These are phyloP conservation scores for Dicrurus megarhynchus DNA, from an alignment of 2,113 vertebrate species.

Conservation along the genomic window DNA sequence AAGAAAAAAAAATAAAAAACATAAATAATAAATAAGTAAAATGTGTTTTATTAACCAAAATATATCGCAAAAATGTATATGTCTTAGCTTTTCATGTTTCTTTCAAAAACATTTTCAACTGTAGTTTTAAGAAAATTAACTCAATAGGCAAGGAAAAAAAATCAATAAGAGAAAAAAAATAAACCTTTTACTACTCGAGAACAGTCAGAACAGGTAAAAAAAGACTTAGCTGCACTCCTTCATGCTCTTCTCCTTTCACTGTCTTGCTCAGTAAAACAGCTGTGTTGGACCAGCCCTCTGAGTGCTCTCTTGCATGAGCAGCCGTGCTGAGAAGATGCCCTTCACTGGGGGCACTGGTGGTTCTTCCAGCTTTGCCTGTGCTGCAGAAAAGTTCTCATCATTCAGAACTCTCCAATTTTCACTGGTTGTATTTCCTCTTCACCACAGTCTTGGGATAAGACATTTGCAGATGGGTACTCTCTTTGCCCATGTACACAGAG, in stretches of 20 bases:
- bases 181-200: neutral
- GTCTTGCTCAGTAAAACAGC: neutral
- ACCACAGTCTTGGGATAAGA: neutral
- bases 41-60: fast-evolving
- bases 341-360: fast-evolving
- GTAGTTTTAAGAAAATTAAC: neutral
- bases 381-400: neutral
- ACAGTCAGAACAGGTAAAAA: neutral
- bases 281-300: neutral
- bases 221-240: neutral
- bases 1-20: neutral
- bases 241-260: neutral
- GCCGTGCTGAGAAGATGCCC: neutral
- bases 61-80: fast-evolving
- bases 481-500: neutral
- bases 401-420: neutral
- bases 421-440: neutral
- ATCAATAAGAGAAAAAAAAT: neutral
- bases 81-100: neutral
- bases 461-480: neutral
- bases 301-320: neutral
- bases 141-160: neutral
- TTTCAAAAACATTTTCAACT: neutral
- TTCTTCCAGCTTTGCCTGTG: neutral
- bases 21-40: neutral